These are phyloP conservation scores for Pollachius pollachius DNA, from an alignment of 2,113 vertebrate species.

Conservation along the genomic window DNA sequence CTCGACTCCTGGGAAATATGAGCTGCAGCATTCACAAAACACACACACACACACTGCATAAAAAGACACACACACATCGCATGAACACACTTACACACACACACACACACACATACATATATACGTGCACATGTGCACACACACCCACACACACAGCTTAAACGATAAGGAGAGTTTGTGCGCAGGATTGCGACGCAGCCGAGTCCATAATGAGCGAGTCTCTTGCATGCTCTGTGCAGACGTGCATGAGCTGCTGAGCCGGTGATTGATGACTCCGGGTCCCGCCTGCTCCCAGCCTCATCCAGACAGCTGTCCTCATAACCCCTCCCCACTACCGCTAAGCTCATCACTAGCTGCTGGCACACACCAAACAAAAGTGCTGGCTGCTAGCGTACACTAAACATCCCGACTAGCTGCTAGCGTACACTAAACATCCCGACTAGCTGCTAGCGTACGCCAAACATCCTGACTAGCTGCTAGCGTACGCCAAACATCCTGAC, in stretches of 20 bases:
- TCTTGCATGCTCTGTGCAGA: constrained; percentile 29
- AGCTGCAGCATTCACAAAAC: constrained; percentile 20
- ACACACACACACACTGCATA: constrained; percentile 6
- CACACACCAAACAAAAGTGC: too few species aligned
- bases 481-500: too few species aligned
- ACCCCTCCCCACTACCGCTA: constrained; percentile 2
- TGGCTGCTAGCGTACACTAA: too few species aligned
- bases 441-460: too few species aligned
- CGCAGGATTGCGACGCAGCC: constrained; percentile 15
- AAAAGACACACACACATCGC: not conserved
- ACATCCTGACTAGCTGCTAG: too few species aligned
- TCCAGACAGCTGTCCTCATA: constrained; percentile 27
- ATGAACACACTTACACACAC: not conserved
- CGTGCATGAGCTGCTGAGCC: constrained; percentile 23
- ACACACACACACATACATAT: not conserved
- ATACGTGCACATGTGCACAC: not conserved
- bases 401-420: too few species aligned
- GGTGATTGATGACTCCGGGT: constrained; percentile 44
- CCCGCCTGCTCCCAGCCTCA: constrained; percentile 27
- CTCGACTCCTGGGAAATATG: constrained; percentile 60
- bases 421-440: too few species aligned
- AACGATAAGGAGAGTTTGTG: not conserved
- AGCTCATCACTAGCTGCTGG: too few species aligned
- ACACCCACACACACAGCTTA: not conserved
- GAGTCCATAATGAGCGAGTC: constrained; percentile 41